phyloP scores from a whole-genome alignment of 35 echinoderm and acorn worm species.

The Diadema setosum region DNA sequence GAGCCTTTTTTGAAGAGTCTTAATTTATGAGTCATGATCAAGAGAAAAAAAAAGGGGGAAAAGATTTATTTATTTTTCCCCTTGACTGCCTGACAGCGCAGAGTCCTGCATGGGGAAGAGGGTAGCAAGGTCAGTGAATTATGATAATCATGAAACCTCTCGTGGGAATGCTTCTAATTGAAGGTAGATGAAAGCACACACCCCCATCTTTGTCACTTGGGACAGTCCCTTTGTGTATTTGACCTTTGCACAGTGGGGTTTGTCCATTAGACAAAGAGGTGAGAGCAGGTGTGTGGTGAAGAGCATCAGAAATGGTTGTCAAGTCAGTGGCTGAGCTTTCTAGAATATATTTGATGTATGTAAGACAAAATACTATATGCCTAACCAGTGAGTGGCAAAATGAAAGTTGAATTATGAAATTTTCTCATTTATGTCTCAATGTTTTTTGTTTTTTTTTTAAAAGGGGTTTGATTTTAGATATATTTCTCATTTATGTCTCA shows the following conservation, averaged over 20 bases:
- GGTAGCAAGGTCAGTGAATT: neutral
- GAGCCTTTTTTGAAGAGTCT: neutral
- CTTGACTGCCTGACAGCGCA: neutral
- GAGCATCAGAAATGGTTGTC: no score
- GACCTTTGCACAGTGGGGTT: neutral
- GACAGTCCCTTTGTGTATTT: neutral
- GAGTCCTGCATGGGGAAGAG: neutral
- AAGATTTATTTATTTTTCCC: constrained; percentile 1
- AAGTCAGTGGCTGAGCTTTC: no score
- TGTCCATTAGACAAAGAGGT: neutral
- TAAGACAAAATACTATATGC: no score
- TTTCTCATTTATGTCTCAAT: no score
- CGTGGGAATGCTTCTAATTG: neutral
- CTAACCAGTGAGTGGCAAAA: no score
- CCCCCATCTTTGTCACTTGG: neutral
- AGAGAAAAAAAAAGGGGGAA: no score
- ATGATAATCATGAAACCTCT: neutral
- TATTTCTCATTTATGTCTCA: no score
- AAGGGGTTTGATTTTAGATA: no score
- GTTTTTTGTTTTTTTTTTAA: no score
- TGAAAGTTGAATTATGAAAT: no score
- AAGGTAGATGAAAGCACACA: neutral
- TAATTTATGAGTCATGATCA: constrained; percentile 12
- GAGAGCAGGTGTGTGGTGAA: neutral
- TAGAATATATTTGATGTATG: no score